phyloP scores from a whole-genome alignment of 1,140 invertebrate species.

The Portunus trituberculatus region DNA sequence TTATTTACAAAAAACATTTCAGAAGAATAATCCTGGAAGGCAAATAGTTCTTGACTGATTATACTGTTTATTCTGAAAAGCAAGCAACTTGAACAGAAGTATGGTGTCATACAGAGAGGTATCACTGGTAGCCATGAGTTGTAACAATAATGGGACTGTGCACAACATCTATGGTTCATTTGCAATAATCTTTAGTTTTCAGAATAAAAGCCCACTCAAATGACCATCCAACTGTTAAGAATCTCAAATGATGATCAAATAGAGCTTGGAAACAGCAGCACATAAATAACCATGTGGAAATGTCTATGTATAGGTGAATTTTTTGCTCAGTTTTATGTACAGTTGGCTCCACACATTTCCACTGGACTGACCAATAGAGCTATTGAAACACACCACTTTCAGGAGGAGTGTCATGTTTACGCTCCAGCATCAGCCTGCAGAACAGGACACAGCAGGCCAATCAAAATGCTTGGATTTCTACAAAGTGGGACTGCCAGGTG shows the following conservation, averaged over 20 bases:
- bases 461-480: no score
- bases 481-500: neutral
- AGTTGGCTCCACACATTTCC: conserved; percentile 12
- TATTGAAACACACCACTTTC: neutral
- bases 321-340: neutral
- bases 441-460: no score
- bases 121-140: neutral
- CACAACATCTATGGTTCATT: neutral
- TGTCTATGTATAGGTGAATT: neutral
- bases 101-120: neutral
- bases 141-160: conserved; percentile 1
- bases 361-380: neutral
- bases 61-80: neutral
- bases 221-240: neutral
- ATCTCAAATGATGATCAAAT: neutral
- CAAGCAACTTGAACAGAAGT: neutral
- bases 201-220: neutral
- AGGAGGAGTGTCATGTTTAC: no score
- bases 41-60: conserved; percentile 50
- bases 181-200: neutral
- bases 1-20: conserved; percentile 71
- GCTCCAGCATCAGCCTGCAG: no score
- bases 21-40: conserved; percentile 72
- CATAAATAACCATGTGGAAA: neutral
- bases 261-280: neutral